phyloP scores from a whole-genome alignment of 1,140 invertebrate genomes.

The Bradynema listronoti region DNA sequence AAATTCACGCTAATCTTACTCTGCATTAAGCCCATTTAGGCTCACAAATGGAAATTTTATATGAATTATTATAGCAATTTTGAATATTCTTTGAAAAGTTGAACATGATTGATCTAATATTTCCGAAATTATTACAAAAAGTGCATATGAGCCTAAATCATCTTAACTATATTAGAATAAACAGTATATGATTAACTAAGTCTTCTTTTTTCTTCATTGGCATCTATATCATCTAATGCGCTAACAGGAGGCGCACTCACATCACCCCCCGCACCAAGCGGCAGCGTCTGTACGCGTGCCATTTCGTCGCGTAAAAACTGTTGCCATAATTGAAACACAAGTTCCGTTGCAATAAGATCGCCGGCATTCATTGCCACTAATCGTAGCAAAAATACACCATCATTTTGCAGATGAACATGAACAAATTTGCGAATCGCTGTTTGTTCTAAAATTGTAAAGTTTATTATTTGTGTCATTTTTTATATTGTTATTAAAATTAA shows the following conservation, averaged over 20 bases:
- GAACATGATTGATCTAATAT: neutral
- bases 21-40: neutral
- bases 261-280: slow-evolving; percentile 11
- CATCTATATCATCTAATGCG: slow-evolving; percentile 14
- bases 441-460: slow-evolving; percentile 29
- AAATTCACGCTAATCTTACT: neutral
- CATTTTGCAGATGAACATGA: slow-evolving; percentile 38
- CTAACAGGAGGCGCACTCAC: neutral
- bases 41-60: neutral
- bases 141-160: neutral
- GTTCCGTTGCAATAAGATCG: slow-evolving; percentile 53
- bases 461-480: too few relatives aligned
- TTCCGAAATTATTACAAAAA: neutral
- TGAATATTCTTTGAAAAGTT: neutral
- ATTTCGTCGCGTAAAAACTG: slow-evolving; percentile 40
- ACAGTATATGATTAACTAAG: neutral
- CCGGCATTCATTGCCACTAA: slow-evolving; percentile 53
- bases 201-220: neutral
- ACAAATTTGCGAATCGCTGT: slow-evolving; percentile 56
- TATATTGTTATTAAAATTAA: too few relatives aligned
- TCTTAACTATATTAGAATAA: too few relatives aligned
- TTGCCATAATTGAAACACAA: slow-evolving; percentile 49
- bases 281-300: slow-evolving; percentile 18
- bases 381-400: slow-evolving; percentile 58
- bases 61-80: neutral